These are phyloP conservation scores for Phymanthus crucifer DNA, from an alignment of 92 coral and sea anemone species.

Conservation along the genomic window DNA sequence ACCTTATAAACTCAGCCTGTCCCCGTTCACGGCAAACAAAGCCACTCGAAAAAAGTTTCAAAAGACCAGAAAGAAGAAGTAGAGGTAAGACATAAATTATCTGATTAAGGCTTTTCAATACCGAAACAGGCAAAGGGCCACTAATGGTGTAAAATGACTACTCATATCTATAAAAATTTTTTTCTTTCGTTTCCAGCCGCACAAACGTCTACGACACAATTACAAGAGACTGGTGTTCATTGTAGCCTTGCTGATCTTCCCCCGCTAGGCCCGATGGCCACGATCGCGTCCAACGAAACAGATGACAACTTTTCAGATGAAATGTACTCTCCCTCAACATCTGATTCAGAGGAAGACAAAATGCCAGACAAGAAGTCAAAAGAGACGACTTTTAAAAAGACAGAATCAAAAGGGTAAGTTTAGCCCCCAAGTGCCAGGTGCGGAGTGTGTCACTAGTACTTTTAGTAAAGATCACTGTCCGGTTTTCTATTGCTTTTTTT, in stretches of 20 bases:
- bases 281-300: neutral
- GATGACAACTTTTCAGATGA: conserved; percentile 4
- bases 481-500: neutral
- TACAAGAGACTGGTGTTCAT: neutral
- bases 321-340: conserved; percentile 8
- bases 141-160: too few species aligned
- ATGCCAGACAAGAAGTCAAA: neutral
- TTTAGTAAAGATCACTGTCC: neutral
- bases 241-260: conserved; percentile 13
- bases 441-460: too few species aligned
- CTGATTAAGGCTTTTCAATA: too few species aligned
- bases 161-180: too few species aligned
- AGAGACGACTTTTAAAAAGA: too few species aligned
- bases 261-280: conserved; percentile 2
- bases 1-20: neutral
- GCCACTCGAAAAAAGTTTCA: too few species aligned
- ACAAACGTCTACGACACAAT: neutral
- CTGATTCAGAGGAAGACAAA: conserved; percentile 12
- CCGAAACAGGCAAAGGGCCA: too few species aligned
- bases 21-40: too few species aligned
- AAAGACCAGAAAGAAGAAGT: neutral
- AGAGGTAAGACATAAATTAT: neutral
- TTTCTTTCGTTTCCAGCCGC: too few species aligned
- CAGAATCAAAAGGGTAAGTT: too few species aligned
- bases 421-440: neutral